A percentile compares a stretch with the other conserved stretches of the same genome.
These are phyloP conservation scores for Eleutherodactylus coqui DNA, from an alignment of 2,797 vertebrate species.

Conservation along the genomic window DNA sequence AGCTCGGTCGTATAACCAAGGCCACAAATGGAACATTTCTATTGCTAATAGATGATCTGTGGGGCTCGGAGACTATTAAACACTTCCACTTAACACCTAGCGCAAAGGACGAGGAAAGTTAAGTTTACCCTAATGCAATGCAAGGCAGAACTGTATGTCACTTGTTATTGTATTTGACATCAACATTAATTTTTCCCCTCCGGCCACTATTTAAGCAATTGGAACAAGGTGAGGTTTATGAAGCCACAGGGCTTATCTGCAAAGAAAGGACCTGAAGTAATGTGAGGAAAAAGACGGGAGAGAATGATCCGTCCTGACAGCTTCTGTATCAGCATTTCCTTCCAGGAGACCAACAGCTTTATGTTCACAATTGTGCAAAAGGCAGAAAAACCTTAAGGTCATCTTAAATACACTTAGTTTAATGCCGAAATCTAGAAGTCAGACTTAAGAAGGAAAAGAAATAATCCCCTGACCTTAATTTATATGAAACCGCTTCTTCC, in stretches of 20 bases:
- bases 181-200: conserved; percentile 71
- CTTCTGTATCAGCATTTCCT: conserved; percentile 79
- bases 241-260: conserved; percentile 70
- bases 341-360: conserved; percentile 70
- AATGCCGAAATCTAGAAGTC: conserved; percentile 8
- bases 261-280: conserved; percentile 77
- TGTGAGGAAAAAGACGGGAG: conserved; percentile 70
- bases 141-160: conserved; percentile 72
- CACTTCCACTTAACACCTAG: conserved; percentile 72
- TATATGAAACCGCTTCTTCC: neutral
- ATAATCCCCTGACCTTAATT: conserved; percentile 20
- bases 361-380: conserved; percentile 56
- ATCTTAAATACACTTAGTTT: conserved; percentile 44
- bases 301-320: conserved; percentile 81
- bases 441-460: neutral
- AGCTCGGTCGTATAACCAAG: conserved; percentile 54
- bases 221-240: conserved; percentile 78
- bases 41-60: conserved; percentile 67
- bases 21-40: conserved; percentile 56
- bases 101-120: conserved; percentile 64
- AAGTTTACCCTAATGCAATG: conserved; percentile 68
- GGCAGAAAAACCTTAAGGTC: conserved; percentile 55
- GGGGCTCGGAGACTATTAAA: conserved; percentile 68
- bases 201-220: conserved; percentile 78
- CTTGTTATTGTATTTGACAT: conserved; percentile 72